Conservation (phyloP, 2,113 vertebrate species). For the Hirundichthys speculiger region DNA sequence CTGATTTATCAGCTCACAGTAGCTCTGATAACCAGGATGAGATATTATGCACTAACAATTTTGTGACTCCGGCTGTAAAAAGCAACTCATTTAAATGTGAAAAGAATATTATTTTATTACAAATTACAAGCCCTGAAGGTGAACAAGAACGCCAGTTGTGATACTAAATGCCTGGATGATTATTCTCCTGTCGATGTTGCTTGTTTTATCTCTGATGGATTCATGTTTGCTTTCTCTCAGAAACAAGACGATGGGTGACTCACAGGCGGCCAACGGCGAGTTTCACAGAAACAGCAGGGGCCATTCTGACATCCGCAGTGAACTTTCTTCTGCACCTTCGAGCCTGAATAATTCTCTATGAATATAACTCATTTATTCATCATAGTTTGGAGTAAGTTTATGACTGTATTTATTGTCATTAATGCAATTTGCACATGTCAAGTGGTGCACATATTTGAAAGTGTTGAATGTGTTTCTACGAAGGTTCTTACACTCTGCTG, state of each 20-base stretch:
- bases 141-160: constrained; percentile 1
- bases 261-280: constrained; percentile 19
- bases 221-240: constrained; percentile 26
- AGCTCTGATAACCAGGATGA: neutral
- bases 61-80: neutral
- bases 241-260: constrained; percentile 27
- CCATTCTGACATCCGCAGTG: constrained; percentile 6
- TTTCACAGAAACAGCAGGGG: constrained; percentile 33
- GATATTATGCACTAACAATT: neutral
- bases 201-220: neutral
- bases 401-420: neutral
- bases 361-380: neutral
- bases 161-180: neutral
- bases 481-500: neutral
- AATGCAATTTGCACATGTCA: neutral
- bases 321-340: neutral
- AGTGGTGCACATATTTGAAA: neutral
- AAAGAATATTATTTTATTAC: neutral
- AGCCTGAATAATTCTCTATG: neutral
- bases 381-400: neutral
- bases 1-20: neutral
- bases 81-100: neutral
- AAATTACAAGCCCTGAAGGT: neutral
- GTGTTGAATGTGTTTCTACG: neutral
- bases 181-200: neutral